Percentiles rank a stretch among this genome's conserved stretches.
These are phyloP conservation scores for Nothocercus nigrocapillus DNA, from an alignment of 2,113 vertebrate species.

Conservation along the genomic window DNA sequence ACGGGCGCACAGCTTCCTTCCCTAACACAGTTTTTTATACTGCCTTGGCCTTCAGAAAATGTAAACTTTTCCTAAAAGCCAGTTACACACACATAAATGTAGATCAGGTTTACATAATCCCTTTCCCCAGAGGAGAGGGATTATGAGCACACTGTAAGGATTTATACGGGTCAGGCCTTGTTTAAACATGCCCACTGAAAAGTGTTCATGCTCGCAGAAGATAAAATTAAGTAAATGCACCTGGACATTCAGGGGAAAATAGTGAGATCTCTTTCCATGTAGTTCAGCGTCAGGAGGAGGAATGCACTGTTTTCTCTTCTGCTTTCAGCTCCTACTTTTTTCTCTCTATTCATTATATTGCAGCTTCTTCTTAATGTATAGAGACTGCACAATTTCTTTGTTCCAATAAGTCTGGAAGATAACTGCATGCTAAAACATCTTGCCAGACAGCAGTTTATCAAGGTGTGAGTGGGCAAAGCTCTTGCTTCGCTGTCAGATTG, in stretches of 20 bases:
- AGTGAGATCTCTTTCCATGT: not conserved
- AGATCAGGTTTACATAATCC: not conserved
- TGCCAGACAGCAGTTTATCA: not conserved
- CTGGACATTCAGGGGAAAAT: not conserved
- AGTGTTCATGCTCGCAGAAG: not conserved
- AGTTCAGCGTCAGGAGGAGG: not conserved
- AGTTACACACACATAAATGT: not conserved
- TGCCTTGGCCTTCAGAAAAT: not conserved
- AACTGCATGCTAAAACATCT: not conserved
- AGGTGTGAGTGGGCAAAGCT: not conserved
- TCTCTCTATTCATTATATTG: not conserved
- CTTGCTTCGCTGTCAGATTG: not conserved
- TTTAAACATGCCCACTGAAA: not conserved
- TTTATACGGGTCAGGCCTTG: not conserved
- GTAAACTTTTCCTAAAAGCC: not conserved
- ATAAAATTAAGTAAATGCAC: not conserved
- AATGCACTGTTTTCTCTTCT: not conserved
- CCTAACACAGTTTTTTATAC: not conserved
- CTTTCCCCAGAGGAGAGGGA: not conserved
- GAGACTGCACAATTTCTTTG: not conserved
- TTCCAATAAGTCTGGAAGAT: not conserved
- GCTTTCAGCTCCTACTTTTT: not conserved
- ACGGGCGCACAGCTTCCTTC: not conserved
- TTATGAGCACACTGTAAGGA: not conserved
- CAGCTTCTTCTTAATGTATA: not conserved